Conservation (phyloP, 37 sponge, comb jelly and placozoan species). For the Eunapius fragilis region DNA sequence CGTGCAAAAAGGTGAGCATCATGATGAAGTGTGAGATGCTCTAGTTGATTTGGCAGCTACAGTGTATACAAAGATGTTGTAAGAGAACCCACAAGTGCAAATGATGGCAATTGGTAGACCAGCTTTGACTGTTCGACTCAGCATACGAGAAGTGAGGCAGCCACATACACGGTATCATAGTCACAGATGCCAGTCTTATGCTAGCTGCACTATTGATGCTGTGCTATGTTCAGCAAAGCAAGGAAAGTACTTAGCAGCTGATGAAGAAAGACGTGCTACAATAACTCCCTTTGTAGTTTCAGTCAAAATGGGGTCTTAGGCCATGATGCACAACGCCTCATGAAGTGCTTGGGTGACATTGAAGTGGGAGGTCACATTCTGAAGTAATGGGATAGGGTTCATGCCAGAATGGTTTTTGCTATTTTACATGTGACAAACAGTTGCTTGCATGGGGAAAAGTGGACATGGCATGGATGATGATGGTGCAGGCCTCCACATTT, state of each 20-base stretch:
- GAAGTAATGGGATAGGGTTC: background rate
- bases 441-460: constrained; percentile 10
- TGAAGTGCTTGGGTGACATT: constrained; percentile 3
- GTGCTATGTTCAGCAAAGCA: constrained; percentile 8
- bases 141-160: constrained; percentile 35
- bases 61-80: constrained; percentile 21
- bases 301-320: constrained; percentile 22
- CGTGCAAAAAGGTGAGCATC: constrained; percentile 33
- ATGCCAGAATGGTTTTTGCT: constrained; percentile 8
- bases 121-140: constrained; percentile 24
- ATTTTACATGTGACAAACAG: constrained; percentile 5
- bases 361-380: constrained; percentile 13
- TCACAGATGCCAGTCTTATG: constrained; percentile 17
- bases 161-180: constrained; percentile 24
- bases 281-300: constrained; percentile 30
- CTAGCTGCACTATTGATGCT: background rate
- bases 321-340: constrained; percentile 2
- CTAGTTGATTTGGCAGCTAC: constrained; percentile 29
- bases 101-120: background rate
- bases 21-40: constrained; percentile 36
- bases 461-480: constrained; percentile 16
- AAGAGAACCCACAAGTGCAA: constrained; percentile 29
- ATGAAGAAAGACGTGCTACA: constrained; percentile 1
- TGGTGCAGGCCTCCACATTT: background rate
- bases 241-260: constrained; percentile 22